Percentiles rank a stretch among this genome's conserved stretches.
These are phyloP conservation scores for Astur gentilis DNA, from an alignment of 2,113 vertebrate species.

Conservation along the genomic window DNA sequence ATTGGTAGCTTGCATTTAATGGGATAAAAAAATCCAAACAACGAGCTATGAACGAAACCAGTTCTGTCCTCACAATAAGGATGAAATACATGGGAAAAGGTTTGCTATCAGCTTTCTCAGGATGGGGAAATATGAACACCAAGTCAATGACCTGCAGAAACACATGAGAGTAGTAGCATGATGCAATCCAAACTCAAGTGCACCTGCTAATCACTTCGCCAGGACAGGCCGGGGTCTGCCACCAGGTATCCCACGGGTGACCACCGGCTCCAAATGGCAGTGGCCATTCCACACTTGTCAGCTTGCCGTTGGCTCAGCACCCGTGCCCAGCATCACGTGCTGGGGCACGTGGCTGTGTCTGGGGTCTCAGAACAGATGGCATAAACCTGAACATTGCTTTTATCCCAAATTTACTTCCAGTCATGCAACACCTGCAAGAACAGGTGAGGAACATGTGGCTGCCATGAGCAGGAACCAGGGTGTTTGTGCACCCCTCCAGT, in stretches of 20 bases:
- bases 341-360: rapidly evolving
- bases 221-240: background rate
- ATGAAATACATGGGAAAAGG: background rate
- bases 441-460: background rate
- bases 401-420: background rate
- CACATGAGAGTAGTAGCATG: background rate
- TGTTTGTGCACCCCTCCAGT: background rate
- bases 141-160: background rate
- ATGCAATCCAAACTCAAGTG: background rate
- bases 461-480: background rate
- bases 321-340: background rate
- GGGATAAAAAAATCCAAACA: background rate
- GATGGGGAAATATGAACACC: background rate
- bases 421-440: background rate
- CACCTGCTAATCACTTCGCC: rapidly evolving
- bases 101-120: background rate
- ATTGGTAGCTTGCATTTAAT: background rate
- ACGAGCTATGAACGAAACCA: rapidly evolving
- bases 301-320: background rate
- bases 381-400: background rate
- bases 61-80: background rate
- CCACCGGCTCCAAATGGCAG: background rate
- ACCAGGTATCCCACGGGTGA: rapidly evolving
- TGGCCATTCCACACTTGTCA: background rate
- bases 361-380: background rate